These are phyloP conservation scores for Benthosema pterotum DNA, from an alignment of 2,797 vertebrate genomes.

Conservation along the genomic window DNA sequence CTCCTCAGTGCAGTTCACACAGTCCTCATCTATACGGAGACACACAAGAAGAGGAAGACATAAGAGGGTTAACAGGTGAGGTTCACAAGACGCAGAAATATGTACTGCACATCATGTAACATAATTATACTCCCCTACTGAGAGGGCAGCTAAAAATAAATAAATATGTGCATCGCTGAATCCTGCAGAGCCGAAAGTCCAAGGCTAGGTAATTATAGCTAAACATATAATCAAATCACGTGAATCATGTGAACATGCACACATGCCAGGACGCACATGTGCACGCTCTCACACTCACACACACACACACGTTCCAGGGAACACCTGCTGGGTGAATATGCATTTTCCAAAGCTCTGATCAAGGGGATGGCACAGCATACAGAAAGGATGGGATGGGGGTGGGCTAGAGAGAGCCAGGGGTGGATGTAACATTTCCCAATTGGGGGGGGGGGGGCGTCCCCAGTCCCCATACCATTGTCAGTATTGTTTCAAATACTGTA, in stretches of 20 bases:
- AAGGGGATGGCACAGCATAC: constrained; percentile 76
- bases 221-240: constrained; percentile 32
- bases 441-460: too few species aligned
- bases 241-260: constrained; percentile 26
- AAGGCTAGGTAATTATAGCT: constrained; percentile 26
- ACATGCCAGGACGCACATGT: constrained; percentile 41
- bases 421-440: too few species aligned
- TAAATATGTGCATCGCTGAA: background rate
- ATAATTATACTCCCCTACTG: constrained; percentile 30
- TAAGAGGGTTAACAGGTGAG: constrained; percentile 16
- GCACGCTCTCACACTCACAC: constrained; percentile 23
- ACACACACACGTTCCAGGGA: constrained; percentile 66
- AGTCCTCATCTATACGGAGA: constrained; percentile 84
- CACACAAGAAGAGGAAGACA: constrained; percentile 20
- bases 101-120: constrained; percentile 13
- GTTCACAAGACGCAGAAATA: constrained; percentile 25
- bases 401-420: constrained; percentile 1
- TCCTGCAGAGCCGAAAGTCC: constrained; percentile 6
- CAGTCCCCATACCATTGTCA: too few species aligned
- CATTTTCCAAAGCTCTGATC: constrained; percentile 79
- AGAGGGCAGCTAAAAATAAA: constrained; percentile 29
- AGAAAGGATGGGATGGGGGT: constrained; percentile 60
- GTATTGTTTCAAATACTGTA: too few species aligned
- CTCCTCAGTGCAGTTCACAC: constrained; percentile 98
- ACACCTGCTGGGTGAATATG: constrained; percentile 78